Conservation (phyloP, 2,797 vertebrate species). For the Gymnodraco acuticeps region DNA sequence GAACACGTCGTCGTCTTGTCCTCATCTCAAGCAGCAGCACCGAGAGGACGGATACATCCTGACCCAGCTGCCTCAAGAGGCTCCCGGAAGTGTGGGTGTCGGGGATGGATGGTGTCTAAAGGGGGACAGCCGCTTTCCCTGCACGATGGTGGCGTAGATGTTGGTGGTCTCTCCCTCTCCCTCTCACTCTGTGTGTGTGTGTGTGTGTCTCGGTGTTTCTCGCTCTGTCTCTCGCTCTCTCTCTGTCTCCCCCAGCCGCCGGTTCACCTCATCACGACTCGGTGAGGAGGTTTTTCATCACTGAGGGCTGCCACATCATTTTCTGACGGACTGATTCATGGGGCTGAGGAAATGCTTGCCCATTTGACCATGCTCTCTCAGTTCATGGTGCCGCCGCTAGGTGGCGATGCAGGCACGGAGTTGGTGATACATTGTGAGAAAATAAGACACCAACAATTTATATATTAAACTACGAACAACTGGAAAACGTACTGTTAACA, state of each 20-base stretch:
- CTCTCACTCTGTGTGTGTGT: conserved; percentile 13
- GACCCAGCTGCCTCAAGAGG: conserved; percentile 65
- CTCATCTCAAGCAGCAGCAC: conserved; percentile 56
- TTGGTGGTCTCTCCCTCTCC: conserved; percentile 11
- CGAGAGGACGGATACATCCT: conserved; percentile 57
- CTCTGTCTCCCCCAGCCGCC: conserved; percentile 7
- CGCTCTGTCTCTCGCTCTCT: not conserved
- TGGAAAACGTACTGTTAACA: too few species aligned
- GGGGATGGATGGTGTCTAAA: conserved; percentile 32
- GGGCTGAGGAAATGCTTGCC: conserved; percentile 5
- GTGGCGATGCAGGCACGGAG: conserved; percentile 36
- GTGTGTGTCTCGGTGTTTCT: not conserved
- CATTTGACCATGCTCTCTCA: not conserved
- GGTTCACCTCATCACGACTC: conserved; percentile 65
- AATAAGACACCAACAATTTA: too few species aligned
- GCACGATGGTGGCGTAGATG: conserved; percentile 14
- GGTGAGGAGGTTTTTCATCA: conserved; percentile 46
- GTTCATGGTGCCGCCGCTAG: conserved; percentile 28
- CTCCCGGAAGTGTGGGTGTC: conserved; percentile 74
- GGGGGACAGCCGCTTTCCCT: conserved; percentile 29
- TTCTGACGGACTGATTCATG: conserved; percentile 36
- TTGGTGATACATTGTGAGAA: not conserved
- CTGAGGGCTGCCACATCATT: conserved; percentile 56
- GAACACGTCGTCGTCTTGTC: conserved; percentile 38
- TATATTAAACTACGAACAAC: too few species aligned